Percentiles rank a stretch among this genome's conserved stretches.
Conservation (phyloP, 2,113 vertebrate species). For the Xiphophorus maculatus region DNA sequence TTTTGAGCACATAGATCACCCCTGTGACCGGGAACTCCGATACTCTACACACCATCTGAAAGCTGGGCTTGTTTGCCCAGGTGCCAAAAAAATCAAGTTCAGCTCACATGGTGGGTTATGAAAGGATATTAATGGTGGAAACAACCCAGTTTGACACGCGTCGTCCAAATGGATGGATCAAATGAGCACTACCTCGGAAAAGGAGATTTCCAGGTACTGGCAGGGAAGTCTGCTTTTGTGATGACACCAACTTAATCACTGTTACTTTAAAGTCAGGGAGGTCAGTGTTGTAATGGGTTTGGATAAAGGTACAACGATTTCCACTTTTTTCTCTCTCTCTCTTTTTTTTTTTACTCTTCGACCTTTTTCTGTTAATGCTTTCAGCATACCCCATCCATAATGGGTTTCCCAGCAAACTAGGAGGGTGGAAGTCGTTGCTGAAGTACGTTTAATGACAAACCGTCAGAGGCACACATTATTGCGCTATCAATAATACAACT, state of each 20-base stretch:
- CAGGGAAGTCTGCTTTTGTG: conserved; percentile 66
- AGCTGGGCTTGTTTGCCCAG: conserved; percentile 75
- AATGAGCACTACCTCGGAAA: conserved; percentile 70
- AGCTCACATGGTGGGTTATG: conserved; percentile 76
- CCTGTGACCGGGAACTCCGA: conserved; percentile 73
- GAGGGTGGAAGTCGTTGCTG: conserved; percentile 68
- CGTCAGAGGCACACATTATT: conserved; percentile 71
- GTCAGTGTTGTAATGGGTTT: conserved; percentile 75
- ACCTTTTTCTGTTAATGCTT: conserved; percentile 73
- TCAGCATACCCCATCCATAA: conserved; percentile 74
- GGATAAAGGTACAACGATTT: conserved; percentile 74
- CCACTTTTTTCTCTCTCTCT: conserved; percentile 39
- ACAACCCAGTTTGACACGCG: conserved; percentile 78
- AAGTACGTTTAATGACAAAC: conserved; percentile 73
- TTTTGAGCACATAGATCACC: conserved; percentile 76
- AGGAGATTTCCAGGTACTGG: conserved; percentile 80
- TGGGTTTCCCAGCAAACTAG: conserved; percentile 72
- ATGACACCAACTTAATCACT: conserved; percentile 80
- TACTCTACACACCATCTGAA: conserved; percentile 73
- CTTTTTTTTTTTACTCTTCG: conserved; percentile 55
- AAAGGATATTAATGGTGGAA: conserved; percentile 83
- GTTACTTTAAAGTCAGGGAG: conserved; percentile 75
- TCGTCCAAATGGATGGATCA: conserved; percentile 75
- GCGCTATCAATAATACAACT: conserved; percentile 77
- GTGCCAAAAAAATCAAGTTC: conserved; percentile 82